Evolutionary conservation across 2,113 vertebrate genomes (phyloP), one percentile per base, ranked within the genome.

Genomic region (Eclectus roratus): DNA sequence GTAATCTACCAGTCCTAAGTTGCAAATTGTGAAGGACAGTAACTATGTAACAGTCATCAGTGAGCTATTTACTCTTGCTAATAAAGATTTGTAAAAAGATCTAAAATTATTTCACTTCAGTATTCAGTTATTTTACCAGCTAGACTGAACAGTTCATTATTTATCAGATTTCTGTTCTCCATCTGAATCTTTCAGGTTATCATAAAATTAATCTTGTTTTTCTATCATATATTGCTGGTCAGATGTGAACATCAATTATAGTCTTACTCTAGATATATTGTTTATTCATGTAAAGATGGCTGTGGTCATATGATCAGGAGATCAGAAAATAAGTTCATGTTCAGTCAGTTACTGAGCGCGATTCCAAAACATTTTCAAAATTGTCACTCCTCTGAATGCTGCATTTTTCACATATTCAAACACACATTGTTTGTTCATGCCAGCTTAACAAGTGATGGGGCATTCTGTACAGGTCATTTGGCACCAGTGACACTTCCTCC

Each of bases 381-480:
- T 1, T 70, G 21, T 58, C 31, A 10, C 4, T 79, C 6, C 44
- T 25, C 37, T 46, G 19, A 73, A 49, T 13, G 21, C 10, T 66
- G 18, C 6, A 24, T 92, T 88, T 92, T 93, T 66, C 13, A 4
- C 9, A 7, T 11, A 3, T 56, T 52, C 50, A 79, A 56, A 66
- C 0, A 1, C 25, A 41, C 1, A 5, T 17, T 56, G 2, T 39
- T 83, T 55, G 41, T n/a, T 83, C 8, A 11, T 46, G 17, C 10
- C 20, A 37, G 37, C 16, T 61, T 72, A 70, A 43, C 3, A 41
- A 70, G 20, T 28, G 46, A 49, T 80, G 20, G 41, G 46, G 66
- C 46, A 18, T 49, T 81, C 39, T 74, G 33, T 29, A 83, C 1
- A 14, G 41, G 43, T 70, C 46, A 24, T 49, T 78, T 35, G 68